A percentile compares a stretch with the other conserved stretches of the same genome.
phyloP scores from a whole-genome alignment of 2,113 vertebrate genomes.

The Bolborhynchus lineola region DNA sequence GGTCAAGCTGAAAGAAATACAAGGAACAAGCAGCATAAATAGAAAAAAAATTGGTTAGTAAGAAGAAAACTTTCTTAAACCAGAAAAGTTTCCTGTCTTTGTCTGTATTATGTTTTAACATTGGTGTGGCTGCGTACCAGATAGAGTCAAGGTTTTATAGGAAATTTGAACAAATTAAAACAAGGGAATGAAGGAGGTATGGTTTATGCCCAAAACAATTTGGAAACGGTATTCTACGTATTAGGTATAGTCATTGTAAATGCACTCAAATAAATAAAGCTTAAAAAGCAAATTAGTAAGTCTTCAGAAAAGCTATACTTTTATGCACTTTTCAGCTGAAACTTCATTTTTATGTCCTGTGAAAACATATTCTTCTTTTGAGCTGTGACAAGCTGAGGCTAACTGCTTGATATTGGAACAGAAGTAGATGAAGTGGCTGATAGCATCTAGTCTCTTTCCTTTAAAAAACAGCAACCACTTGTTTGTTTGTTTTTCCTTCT shows the following conservation, averaged over 20 bases:
- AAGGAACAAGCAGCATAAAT: background rate
- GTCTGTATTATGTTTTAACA: background rate
- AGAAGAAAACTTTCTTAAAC: background rate
- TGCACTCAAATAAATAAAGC: background rate
- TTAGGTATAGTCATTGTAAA: background rate
- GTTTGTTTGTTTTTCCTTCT: background rate
- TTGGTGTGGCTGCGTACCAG: background rate
- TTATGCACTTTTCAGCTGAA: background rate
- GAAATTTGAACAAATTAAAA: background rate
- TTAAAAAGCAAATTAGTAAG: background rate
- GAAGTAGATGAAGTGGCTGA: background rate
- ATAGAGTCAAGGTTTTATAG: background rate
- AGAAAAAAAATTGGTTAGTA: background rate
- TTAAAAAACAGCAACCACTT: background rate
- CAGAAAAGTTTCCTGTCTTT: background rate
- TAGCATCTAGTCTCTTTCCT: slow-evolving; percentile 18
- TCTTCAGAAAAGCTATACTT: background rate
- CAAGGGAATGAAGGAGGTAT: background rate
- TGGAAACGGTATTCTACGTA: background rate
- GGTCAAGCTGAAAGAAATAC: background rate
- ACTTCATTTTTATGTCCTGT: background rate
- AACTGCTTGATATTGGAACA: slow-evolving; percentile 30
- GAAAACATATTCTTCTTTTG: background rate
- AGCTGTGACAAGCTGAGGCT: background rate
- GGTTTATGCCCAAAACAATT: background rate